Conservation (phyloP, 2,797 vertebrate genomes). For the Anguilla pacifica region DNA sequence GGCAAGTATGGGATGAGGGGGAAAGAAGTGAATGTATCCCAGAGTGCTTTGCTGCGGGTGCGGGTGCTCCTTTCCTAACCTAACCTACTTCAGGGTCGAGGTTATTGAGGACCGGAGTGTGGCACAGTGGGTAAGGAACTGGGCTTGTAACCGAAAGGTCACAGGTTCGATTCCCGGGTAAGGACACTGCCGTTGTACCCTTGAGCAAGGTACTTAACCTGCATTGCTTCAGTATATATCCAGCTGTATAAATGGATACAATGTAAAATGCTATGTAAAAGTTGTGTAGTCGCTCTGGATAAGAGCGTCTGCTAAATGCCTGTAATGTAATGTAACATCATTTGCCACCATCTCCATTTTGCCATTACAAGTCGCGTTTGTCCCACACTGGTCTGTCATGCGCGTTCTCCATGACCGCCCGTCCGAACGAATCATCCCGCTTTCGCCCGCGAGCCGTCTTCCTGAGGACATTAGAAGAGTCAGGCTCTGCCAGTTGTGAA, state of each 20-base stretch:
- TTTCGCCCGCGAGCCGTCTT: slow-evolving; percentile 51
- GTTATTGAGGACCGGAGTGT: background rate
- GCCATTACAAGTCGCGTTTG: slow-evolving; percentile 16
- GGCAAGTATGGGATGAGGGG: background rate
- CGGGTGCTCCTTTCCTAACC: slow-evolving; percentile 2
- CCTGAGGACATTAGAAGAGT: slow-evolving; percentile 65
- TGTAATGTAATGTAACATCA: slow-evolving; percentile 25
- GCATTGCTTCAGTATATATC: too few relatives aligned
- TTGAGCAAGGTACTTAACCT: too few relatives aligned
- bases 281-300: too few relatives aligned
- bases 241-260: too few relatives aligned
- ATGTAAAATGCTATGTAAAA: too few relatives aligned
- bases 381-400: background rate
- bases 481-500: slow-evolving; percentile 51
- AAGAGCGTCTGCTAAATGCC: too few relatives aligned
- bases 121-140: too few relatives aligned
- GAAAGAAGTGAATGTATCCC: background rate
- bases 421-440: slow-evolving; percentile 60
- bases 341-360: slow-evolving; percentile 4
- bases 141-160: too few relatives aligned
- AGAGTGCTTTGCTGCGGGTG: background rate
- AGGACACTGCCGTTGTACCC: too few relatives aligned
- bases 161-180: too few relatives aligned
- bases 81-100: background rate
- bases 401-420: slow-evolving; percentile 45